phyloP scores from a whole-genome alignment of 2,113 vertebrate genomes.

The Hyperoodon ampullatus region DNA sequence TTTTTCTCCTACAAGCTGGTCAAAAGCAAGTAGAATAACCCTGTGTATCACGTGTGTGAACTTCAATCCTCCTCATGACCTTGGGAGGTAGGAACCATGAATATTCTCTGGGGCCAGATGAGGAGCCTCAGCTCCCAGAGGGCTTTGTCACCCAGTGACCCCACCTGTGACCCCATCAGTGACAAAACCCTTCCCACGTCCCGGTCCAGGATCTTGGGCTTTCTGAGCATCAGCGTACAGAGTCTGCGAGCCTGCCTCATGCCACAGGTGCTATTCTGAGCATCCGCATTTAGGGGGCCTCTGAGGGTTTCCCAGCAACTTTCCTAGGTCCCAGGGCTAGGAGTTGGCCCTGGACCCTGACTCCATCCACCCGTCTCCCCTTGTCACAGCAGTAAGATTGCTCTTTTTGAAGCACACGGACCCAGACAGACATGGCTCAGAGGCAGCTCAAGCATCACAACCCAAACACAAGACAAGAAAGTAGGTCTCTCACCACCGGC shows the following conservation, averaged over 20 bases:
- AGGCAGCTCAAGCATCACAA: neutral
- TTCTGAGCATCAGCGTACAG: neutral
- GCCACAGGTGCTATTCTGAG: neutral
- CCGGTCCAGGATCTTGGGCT: neutral
- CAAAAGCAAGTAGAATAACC: neutral
- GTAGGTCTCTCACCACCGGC: neutral
- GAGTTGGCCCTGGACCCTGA: accelerated
- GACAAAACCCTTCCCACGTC: too few relatives aligned
- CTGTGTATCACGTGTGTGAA: neutral
- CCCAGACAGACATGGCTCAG: neutral
- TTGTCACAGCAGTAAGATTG: neutral
- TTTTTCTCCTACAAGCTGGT: neutral
- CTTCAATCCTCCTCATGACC: neutral
- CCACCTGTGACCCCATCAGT: neutral
- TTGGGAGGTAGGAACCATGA: neutral
- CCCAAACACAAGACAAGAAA: neutral
- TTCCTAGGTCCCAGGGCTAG: too few relatives aligned
- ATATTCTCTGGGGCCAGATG: neutral
- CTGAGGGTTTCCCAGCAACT: neutral
- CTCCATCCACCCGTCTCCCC: accelerated
- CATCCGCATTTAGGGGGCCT: neutral
- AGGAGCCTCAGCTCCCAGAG: neutral
- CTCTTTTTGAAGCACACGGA: neutral
- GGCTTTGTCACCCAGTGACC: neutral
- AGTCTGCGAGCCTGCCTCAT: neutral